phyloP scores from a whole-genome alignment of 2,888 invertebrate species.

The Pandemis cinnamomeana region DNA sequence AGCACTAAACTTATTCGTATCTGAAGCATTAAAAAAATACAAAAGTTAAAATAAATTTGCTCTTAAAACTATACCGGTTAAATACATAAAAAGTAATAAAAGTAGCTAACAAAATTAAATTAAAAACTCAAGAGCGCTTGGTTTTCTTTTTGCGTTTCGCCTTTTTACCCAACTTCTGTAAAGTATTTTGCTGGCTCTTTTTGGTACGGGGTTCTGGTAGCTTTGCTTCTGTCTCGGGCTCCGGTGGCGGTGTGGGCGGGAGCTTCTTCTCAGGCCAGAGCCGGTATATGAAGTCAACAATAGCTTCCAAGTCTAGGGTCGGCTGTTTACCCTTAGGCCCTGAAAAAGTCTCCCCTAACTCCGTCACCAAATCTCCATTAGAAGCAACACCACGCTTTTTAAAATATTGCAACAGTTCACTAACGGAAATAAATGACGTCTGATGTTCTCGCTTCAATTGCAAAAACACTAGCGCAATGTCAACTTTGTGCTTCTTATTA shows the following conservation, averaged over 20 bases:
- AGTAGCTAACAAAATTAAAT: neutral
- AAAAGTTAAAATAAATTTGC: conserved; percentile 9
- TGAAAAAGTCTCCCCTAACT: neutral
- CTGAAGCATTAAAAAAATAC: neutral
- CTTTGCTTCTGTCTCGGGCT: conserved; percentile 21
- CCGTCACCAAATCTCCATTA: neutral
- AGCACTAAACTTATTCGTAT: neutral
- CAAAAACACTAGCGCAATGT: conserved; percentile 52
- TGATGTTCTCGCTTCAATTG: conserved; percentile 44
- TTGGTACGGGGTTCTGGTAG: neutral
- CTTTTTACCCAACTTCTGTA: neutral
- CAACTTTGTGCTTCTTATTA: conserved; percentile 46
- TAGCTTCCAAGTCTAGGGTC: conserved; percentile 38
- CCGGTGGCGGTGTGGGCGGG: conserved; percentile 45
- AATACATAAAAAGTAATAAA: neutral
- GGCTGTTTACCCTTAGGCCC: conserved; percentile 7
- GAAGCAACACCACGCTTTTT: conserved; percentile 10
- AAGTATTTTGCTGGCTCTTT: neutral
- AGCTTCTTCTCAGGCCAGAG: conserved; percentile 49
- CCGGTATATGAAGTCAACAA: conserved; percentile 47
- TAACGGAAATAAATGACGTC: conserved; percentile 44
- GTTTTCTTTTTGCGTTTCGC: neutral
- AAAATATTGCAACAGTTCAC: conserved; percentile 44
- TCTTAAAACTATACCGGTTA: neutral
- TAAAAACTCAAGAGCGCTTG: neutral